Base-by-base conservation (phyloP, 2,888 invertebrate genomes). In the Eumacrocentrus americanus region DNA sequence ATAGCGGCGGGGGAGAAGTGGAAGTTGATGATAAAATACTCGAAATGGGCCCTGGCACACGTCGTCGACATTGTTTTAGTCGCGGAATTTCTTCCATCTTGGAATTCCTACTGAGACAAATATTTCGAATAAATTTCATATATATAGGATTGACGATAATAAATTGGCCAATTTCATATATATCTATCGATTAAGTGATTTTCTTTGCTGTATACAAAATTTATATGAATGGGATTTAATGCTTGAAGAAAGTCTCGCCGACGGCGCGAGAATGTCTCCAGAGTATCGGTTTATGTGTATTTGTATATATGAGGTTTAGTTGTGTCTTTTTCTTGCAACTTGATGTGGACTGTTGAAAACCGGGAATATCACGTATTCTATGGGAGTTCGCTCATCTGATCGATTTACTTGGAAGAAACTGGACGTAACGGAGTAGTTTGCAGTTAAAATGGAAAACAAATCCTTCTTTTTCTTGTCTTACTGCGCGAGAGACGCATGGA, bases 391-490 rank as follows among this genome's bases (percentile, higher is more conserved):
- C 42, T 58, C 58, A 63, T 65, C 64, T 67, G 70, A 69, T 68
- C 70, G 70, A 70, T 70, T 65, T 64, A 65, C 66, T 65, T 64
- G 66, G 70, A 68, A 67, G 68, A 70, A 71, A 69, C 66, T 67
- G 66, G 64, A 67, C 61, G 65, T 70, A 73, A 73, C 71, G 72
- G 72, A 59, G 53, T 57, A 55, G 63, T 60, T 63, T 57, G 65
- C 63, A 61, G 66, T 66, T 66, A 69, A 67, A 66, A 70, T 68
- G 70, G 71, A 70, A 72, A 73, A 71, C 66, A 58, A 65, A 71
- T 67, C 67, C 64, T 51, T 65, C 62, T 65, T 70, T 67, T 70
- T 65, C 63, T 48, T 42, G 53, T 42, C 55, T 47, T 37, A 20
- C 16, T n/a, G 40, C 37, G 18, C 50, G 35, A n/a, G n/a, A n/a